phyloP scores from a whole-genome alignment of 2,797 vertebrate species.

The Eremophila alpestris region DNA sequence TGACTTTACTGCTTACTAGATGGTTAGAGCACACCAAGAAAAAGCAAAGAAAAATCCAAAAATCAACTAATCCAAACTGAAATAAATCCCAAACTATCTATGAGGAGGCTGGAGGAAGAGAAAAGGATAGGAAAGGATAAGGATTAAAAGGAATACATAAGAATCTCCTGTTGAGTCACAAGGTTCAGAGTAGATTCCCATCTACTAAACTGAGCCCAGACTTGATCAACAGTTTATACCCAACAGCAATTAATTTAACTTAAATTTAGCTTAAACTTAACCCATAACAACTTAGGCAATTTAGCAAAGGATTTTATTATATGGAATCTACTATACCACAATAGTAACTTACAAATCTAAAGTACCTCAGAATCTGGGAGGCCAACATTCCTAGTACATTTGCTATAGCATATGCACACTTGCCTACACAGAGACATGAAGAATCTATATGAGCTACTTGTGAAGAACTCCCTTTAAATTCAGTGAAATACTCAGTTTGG shows the following conservation, averaged over 20 bases:
- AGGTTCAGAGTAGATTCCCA: accelerated
- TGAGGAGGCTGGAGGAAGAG: neutral
- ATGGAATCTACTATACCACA: neutral
- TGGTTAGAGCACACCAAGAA: neutral
- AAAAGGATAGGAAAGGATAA: neutral
- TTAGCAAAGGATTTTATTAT: neutral
- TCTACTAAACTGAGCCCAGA: neutral
- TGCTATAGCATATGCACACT: neutral
- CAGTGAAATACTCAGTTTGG: neutral
- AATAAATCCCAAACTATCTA: neutral
- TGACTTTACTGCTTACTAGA: neutral
- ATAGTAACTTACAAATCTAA: neutral
- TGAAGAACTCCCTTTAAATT: neutral
- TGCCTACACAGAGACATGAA: neutral
- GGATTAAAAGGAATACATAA: neutral
- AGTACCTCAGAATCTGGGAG: neutral
- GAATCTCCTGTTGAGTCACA: neutral
- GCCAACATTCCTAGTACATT: neutral
- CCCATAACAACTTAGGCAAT: neutral
- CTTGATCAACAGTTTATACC: neutral
- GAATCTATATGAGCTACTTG: neutral
- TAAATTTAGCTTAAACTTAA: neutral
- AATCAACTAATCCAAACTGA: neutral
- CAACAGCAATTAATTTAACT: neutral
- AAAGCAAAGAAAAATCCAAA: neutral